Evolutionary conservation across 2,113 vertebrate species (phyloP).

Genomic region (Trogon surrucura): DNA sequence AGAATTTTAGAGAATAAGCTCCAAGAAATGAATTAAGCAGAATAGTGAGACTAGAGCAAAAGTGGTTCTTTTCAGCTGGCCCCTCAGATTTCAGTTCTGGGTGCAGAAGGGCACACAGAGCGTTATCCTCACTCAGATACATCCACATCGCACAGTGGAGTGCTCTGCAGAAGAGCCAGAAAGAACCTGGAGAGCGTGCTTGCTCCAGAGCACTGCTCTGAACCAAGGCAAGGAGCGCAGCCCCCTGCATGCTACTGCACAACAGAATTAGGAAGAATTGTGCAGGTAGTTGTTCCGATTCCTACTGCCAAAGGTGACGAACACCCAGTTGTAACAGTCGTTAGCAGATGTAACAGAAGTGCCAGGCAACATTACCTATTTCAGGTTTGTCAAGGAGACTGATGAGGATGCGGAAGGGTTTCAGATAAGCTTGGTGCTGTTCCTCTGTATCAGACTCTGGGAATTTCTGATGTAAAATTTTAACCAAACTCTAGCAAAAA

Average conservation of each 20-base stretch:
- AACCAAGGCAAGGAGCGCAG: background rate
- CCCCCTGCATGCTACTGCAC: background rate
- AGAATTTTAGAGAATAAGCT: background rate
- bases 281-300: background rate
- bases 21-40: fast-evolving
- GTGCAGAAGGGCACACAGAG: no score
- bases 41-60: background rate
- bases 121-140: background rate
- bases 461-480: slow-evolving; percentile 88
- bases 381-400: slow-evolving; percentile 96
- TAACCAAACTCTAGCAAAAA: slow-evolving; percentile 82
- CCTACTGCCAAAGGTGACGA: background rate
- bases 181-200: background rate
- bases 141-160: background rate
- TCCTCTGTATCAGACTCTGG: slow-evolving; percentile 79
- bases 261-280: background rate
- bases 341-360: background rate
- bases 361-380: slow-evolving; percentile 80
- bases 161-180: background rate
- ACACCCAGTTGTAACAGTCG: background rate
- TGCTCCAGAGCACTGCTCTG: background rate
- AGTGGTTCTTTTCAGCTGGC: background rate
- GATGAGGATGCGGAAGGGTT: slow-evolving; percentile 92
- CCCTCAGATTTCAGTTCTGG: background rate
- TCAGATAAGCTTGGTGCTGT: slow-evolving; percentile 82